Evolutionary conservation across 2,113 vertebrate species (phyloP), one percentile per base, ranked within the genome.

Genomic region (Butorides virescens): DNA sequence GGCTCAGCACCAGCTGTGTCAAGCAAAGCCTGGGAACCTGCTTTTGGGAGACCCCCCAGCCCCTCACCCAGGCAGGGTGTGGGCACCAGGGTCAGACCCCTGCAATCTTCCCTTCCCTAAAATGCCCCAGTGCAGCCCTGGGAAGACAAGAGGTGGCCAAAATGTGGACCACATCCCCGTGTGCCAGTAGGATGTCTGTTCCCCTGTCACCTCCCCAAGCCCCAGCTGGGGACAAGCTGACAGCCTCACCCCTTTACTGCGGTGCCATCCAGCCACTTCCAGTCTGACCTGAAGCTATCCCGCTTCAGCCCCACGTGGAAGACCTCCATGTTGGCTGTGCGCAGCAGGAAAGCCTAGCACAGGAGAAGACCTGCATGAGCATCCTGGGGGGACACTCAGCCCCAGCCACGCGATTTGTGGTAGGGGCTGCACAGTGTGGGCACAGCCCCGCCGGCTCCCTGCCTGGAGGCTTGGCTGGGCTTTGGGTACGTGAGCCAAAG

Each of bases 221-320:
- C 27, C 37, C 30, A 21, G 20, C 15, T 59, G 21, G 30, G 30
- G 36, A 53, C 13, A 70, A 88, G 30, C 6, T 13, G 59, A 18
- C 7, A 61, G 50, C 26, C 92, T 94, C 65, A 96, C 92, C 95
- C 22, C 23, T 89, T 81, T 65, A 87, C 25, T 2, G 27, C 4
- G 0, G 92, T 95, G 79, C 95, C 92, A 23, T 96, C 93, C 90
- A 95, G 79, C 92, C 95, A 93, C 61, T 93, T 97, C 95, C 95
- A 97, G 27, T 86, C 78, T n/a, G 32, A 82, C 16, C 42, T 36
- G 26, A 5, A 59, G 47, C 12, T 7, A 5, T 86, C 59, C n/a
- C 61, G 7, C 79, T 59, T 97, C 93, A 97, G 86, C 23, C 96
- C 96, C 67, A 93, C 47, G 0, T 96, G 76, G 47, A 93, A 96